These are phyloP conservation scores for Nasua narica DNA, from an alignment of 2,797 vertebrate species.

Conservation along the genomic window DNA sequence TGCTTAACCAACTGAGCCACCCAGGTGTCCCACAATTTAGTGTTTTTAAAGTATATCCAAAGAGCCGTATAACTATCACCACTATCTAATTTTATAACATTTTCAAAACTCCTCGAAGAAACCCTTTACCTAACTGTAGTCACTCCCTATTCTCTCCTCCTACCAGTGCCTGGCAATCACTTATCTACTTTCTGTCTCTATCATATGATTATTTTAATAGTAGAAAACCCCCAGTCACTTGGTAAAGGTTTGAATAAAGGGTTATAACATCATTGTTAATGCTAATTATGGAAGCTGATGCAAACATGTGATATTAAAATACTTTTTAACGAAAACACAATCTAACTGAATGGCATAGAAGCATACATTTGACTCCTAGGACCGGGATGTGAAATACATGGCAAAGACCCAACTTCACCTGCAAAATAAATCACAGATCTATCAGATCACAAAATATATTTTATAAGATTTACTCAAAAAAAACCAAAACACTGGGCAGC, in stretches of 20 bases:
- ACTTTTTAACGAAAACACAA: slow-evolving; percentile 7
- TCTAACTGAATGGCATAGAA: background rate
- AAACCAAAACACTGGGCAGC: background rate
- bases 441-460: background rate
- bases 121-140: background rate
- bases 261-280: background rate
- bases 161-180: background rate
- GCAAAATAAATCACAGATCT: background rate
- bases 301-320: background rate
- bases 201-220: background rate
- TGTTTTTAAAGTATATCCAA: background rate
- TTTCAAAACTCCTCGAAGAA: background rate
- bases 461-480: background rate
- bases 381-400: background rate
- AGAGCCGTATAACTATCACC: background rate
- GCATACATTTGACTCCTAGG: background rate
- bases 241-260: slow-evolving; percentile 2
- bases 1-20: too few species aligned
- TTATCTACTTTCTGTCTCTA: background rate
- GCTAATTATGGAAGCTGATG: slow-evolving; percentile 19
- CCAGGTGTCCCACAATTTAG: too few species aligned
- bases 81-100: background rate
- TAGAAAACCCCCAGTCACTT: background rate
- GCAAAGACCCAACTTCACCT: background rate
- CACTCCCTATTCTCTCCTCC: background rate